Conservation (phyloP, 2,888 invertebrate species). For the Leptopilina myrica region DNA sequence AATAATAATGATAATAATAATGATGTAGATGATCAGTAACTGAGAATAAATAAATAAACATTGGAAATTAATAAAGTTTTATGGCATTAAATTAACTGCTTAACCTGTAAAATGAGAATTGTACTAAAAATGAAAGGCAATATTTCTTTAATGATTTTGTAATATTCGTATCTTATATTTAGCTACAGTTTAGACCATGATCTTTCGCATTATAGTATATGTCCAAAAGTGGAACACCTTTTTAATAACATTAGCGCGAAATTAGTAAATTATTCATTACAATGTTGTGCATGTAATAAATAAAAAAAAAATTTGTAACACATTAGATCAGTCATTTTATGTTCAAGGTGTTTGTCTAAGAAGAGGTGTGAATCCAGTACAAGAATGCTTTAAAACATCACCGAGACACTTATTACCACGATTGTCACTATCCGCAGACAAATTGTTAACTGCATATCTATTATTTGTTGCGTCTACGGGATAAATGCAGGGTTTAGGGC, state of each 20-base stretch:
- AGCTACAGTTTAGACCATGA: slow-evolving; percentile 37
- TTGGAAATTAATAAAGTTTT: slow-evolving; percentile 1
- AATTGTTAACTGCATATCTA: slow-evolving; percentile 48
- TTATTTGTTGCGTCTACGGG: slow-evolving; percentile 58
- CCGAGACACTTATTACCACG: slow-evolving; percentile 38
- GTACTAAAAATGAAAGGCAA: slow-evolving; percentile 32
- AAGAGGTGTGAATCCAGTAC: slow-evolving; percentile 24
- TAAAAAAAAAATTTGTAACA: slow-evolving; percentile 25
- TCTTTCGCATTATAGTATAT: slow-evolving; percentile 26
- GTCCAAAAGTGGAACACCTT: slow-evolving; percentile 35
- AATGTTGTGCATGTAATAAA: slow-evolving; percentile 39
- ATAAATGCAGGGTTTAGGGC: slow-evolving; percentile 60
- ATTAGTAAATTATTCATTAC: slow-evolving; percentile 32
- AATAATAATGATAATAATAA: no score
- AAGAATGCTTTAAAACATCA: slow-evolving; percentile 38
- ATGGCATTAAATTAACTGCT: background rate
- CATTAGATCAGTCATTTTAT: slow-evolving; percentile 28
- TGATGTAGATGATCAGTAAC: background rate
- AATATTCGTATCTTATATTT: slow-evolving; percentile 27
- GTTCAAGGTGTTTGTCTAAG: slow-evolving; percentile 35
- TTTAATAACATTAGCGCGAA: slow-evolving; percentile 24
- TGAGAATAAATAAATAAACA: background rate
- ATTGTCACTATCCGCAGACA: slow-evolving; percentile 36
- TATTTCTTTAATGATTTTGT: slow-evolving; percentile 32
- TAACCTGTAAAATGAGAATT: background rate